Evolutionary conservation across 2,797 vertebrate species (phyloP), one percentile per base, ranked within the genome.

Genomic region (Hypotaenidia okinawae): DNA sequence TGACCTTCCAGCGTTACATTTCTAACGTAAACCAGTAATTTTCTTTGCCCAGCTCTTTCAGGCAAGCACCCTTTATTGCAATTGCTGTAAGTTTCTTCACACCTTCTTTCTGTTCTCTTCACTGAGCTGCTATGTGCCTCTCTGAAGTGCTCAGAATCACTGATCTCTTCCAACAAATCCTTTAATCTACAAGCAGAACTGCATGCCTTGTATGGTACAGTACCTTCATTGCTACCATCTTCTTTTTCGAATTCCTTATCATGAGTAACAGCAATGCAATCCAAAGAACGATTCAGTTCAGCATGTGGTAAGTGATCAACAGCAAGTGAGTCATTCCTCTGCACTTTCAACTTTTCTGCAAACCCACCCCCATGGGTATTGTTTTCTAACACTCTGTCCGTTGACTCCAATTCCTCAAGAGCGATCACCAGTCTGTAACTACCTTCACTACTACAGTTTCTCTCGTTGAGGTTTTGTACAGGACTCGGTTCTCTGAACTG

Each of bases 101-200:
- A 86, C 73, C 51, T 95, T 76, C 87, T 87, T 88, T 96, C 93
- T 76, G 73, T 79, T 94, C 82, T 96, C 79, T 95, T 97, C 83
- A 85, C 63, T 79, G 91, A 43, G 43, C 82, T 2, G 0, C 79
- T 96, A 66, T 37, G 15, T 15, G 63, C 79, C 90, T 98, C 97
- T 81, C 92, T 97, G 32, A 98, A 97, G 78, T 94, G 97, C 84
- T 97, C 96, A 1, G 97, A 98, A 94, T 97, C 97, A 83, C 96
- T 97, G 62, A 98, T 97, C 78, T 98, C 97, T 89, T 98, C 97
- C 85, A 98, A 90, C 30, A 97, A 95, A 91, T 98, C 95, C 85
- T 95, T 97, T 85, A 98, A 89, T 84, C 96, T 95, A 82, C 83
- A 84, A 67, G 93, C 62, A 54, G 92, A 81, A 28, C 70, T 86